Base-by-base conservation (phyloP, 1,140 invertebrate genomes). In the Cydia splendana region DNA sequence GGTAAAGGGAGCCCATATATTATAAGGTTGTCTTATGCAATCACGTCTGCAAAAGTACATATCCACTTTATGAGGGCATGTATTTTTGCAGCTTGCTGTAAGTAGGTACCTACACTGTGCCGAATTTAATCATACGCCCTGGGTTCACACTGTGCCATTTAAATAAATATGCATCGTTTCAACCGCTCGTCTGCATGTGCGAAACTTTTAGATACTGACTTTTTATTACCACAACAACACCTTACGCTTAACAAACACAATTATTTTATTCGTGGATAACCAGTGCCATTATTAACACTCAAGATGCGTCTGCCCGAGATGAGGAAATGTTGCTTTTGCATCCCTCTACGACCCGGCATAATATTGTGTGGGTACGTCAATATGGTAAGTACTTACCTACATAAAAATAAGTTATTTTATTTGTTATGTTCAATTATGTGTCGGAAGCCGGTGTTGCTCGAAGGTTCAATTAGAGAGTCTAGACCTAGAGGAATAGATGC, bases 311-410 rank as follows among this genome's bases (percentile, higher is more conserved):
- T 92, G 51, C 90, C 90, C 57, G 85, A 91, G 75, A 85, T 93
- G 51, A 87, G 85, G 48, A 84, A 84, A 74, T 93, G 91, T 77
- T 93, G 90, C 80, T 91, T 85, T 74, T 93, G 88, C 77, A 69
- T 90, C 13, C 87, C 91, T 30, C 76, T 93, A n/a, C 88, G 89
- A 1, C 82, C 85, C 24, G 91, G 91, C 42, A 91, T 91, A 77
- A 85, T 93, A 79, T 79, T 91, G 65, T 91, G 91, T 84, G 91
- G 86, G 69, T 84, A 87, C 74, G 80, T 91, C 78, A 93, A 91
- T 79, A 86, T 90, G 42, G 89, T 91, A 85, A 89, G 88, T 90
- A 75, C 24, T 24, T 24, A 24, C 24, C 24, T 24, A 24, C 48
- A 74, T 76, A 53, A 48, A 13, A 6, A 6, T 2, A 34, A 30